Evolutionary conservation across 2,113 vertebrate species (phyloP), one percentile per base, ranked within the genome.

Genomic region (Stomatorhinus ivindoensis): DNA sequence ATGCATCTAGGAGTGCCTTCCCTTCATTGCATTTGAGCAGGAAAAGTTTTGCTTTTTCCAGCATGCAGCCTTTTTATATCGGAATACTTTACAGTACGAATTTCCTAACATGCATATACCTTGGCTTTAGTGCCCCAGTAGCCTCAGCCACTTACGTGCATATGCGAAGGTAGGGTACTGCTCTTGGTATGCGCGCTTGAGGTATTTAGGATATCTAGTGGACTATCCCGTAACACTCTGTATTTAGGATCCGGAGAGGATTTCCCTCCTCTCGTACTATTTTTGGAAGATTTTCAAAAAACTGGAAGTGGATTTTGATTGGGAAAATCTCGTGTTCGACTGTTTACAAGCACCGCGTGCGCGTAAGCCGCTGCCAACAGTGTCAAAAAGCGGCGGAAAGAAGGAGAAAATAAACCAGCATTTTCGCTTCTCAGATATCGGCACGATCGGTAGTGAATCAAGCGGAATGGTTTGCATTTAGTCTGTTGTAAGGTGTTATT

Each of bases 311-410:
- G 96, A 97, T 97, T 97, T 97, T 97, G 96, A 97, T 97, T 96
- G 96, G 97, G 96, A 96, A 96, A 96, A 97, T 96, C 96, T 97
- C 96, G 96, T 97, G 97, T 96, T 95, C 96, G 96, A 96, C 95
- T 97, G 97, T 98, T 98, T 98, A 97, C 97, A 98, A 97, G 96
- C 96, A 94, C 96, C 95, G 96, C 97, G 97, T 97, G 96, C 95
- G 96, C 95, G 94, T 95, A 95, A 94, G 94, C 94, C 95, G 93
- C 93, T 96, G 95, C 95, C 96, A 96, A 96, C 95, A 96, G 95
- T 94, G 85, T 89, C 65, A 69, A 90, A 91, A 89, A 47, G 80
- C 76, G 50, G 44, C 65, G 86, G 88, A 88, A 86, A 93, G 89
- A 91, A 24, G 83, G 88, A 48, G 58, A 46, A 86, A 88, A 86